These are phyloP conservation scores for Gallinago jamesoni DNA, from an alignment of 2,113 vertebrate species.

Conservation along the genomic window DNA sequence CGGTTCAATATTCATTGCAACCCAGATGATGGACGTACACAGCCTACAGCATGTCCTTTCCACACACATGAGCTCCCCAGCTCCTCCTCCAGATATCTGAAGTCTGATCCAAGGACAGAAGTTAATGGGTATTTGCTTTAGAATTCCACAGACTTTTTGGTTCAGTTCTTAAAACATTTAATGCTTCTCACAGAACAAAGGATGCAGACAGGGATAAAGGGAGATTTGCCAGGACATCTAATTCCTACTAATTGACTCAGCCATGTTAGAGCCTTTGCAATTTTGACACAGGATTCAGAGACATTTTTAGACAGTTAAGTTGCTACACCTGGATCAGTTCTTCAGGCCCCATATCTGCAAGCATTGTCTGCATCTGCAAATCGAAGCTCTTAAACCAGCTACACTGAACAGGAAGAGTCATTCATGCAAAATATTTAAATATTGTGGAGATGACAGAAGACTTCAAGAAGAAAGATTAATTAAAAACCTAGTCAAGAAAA, in stretches of 20 bases:
- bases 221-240: neutral
- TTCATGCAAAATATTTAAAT: neutral
- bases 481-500: neutral
- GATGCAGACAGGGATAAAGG: neutral
- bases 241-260: neutral
- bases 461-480: neutral
- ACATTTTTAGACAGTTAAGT: neutral
- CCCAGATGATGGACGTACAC: neutral
- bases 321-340: neutral
- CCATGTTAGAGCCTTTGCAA: neutral
- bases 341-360: neutral
- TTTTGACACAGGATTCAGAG: neutral
- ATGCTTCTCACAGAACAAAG: neutral
- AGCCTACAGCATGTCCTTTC: neutral
- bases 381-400: neutral
- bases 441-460: neutral
- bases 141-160: neutral
- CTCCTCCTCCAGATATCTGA: neutral
- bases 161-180: neutral
- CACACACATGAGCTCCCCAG: neutral
- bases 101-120: neutral
- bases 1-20: neutral
- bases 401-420: neutral
- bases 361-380: neutral
- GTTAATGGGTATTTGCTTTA: neutral